phyloP scores from a whole-genome alignment of 2,888 invertebrate genomes.

The Leuctra nigra region DNA sequence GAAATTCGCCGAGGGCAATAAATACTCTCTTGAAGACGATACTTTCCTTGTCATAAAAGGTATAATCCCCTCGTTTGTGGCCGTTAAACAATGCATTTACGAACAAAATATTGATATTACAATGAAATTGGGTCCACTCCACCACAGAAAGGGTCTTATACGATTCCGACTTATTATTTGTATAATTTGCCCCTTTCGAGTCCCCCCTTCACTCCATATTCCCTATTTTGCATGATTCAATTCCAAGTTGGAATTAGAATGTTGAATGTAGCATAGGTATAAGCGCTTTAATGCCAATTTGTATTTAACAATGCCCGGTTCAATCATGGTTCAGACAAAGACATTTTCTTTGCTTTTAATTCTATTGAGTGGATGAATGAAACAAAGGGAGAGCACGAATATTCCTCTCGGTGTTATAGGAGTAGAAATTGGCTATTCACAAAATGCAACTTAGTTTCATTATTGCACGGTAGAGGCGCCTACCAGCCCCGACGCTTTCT shows the following conservation, averaged over 20 bases:
- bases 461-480: conserved; percentile 12
- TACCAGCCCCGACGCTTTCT: not conserved
- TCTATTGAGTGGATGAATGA: not conserved
- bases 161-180: no score
- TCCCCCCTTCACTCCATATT: no score
- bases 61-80: no score
- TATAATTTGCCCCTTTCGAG: no score
- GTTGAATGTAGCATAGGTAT: not conserved
- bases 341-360: conserved; percentile 4
- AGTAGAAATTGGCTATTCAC: conserved; percentile 1
- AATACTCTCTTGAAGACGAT: no score
- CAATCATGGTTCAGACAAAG: not conserved
- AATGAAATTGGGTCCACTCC: no score
- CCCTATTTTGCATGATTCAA: not conserved
- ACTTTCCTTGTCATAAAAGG: no score
- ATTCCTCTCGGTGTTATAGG: not conserved
- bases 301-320: not conserved
- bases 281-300: not conserved
- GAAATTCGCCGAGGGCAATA: no score
- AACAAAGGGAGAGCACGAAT: not conserved
- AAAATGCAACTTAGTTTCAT: conserved; percentile 13
- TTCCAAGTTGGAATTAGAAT: not conserved
- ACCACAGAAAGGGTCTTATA: no score
- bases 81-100: no score
- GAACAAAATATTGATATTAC: no score